Conservation (phyloP, 2,888 invertebrate genomes). For the Digitonthophagus gazella region DNA sequence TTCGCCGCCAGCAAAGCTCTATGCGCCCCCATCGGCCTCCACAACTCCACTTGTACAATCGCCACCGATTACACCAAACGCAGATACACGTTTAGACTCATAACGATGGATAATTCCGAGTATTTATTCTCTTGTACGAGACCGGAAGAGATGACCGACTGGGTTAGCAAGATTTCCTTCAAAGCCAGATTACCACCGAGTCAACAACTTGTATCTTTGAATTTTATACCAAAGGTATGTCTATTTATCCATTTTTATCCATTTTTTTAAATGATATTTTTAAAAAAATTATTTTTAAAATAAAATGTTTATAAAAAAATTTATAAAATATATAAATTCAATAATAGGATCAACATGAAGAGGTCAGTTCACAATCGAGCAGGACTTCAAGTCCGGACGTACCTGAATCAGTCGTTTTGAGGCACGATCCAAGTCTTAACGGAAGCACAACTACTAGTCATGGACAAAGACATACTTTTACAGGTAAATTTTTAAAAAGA, state of each 20-base stretch:
- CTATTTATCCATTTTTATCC: no score
- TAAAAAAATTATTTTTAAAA: conserved; percentile 2
- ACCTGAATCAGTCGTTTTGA: conserved; percentile 44
- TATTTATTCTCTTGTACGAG: conserved; percentile 81
- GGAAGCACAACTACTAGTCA: conserved; percentile 37
- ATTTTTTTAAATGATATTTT: no score
- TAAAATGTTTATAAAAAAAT: background rate
- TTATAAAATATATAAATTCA: no score
- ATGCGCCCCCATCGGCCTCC: conserved; percentile 79
- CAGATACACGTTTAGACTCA: conserved; percentile 87
- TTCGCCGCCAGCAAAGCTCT: conserved; percentile 86
- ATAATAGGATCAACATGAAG: conserved; percentile 46
- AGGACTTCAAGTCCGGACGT: conserved; percentile 58
- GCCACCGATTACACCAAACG: conserved; percentile 95
- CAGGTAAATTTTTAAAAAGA: conserved; percentile 44
- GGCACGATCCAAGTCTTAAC: conserved; percentile 46
- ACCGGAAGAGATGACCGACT: conserved; percentile 76
- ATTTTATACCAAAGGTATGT: conserved; percentile 51
- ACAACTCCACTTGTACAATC: conserved; percentile 76
- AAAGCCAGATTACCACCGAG: conserved; percentile 89
- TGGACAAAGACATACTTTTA: conserved; percentile 42
- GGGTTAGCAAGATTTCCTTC: conserved; percentile 91
- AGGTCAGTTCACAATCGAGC: conserved; percentile 56
- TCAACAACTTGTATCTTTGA: conserved; percentile 82
- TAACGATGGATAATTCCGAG: conserved; percentile 87